Evolutionary conservation across 2,113 vertebrate species (phyloP).

Genomic region (Vidua macroura): DNA sequence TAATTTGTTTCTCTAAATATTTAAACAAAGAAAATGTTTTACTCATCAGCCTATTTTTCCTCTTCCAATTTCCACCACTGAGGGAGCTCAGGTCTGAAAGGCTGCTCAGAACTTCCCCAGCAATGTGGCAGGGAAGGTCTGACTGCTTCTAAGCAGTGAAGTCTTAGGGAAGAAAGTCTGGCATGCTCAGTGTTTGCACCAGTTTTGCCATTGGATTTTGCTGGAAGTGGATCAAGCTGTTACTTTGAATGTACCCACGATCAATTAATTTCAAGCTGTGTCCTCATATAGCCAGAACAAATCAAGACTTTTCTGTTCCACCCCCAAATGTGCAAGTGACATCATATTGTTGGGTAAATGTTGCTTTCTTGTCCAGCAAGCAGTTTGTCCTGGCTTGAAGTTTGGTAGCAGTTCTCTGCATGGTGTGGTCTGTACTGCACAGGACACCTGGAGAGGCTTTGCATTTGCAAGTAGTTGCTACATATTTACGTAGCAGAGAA

Average conservation of each 20-base stretch:
- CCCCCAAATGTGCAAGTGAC: neutral
- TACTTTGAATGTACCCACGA: neutral
- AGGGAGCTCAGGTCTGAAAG: neutral
- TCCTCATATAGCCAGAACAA: constrained; percentile 24
- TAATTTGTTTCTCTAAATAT: neutral
- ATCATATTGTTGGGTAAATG: neutral
- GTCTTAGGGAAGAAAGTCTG: neutral
- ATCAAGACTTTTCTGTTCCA: neutral
- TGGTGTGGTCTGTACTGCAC: neutral
- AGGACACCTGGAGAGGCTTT: constrained; percentile 23
- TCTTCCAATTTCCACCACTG: neutral
- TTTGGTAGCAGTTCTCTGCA: neutral
- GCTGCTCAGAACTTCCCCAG: neutral
- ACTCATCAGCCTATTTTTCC: neutral
- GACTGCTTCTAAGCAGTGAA: neutral
- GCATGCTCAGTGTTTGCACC: neutral
- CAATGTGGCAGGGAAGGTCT: neutral
- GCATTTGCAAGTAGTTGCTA: constrained; percentile 9
- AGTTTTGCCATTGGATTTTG: neutral
- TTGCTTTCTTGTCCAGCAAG: neutral
- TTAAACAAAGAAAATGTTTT: neutral
- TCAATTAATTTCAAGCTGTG: constrained; percentile 17
- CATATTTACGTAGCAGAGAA: neutral
- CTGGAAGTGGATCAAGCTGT: constrained; percentile 21
- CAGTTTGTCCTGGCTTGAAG: constrained; percentile 27